phyloP scores from a whole-genome alignment of 2,888 invertebrate genomes.

The Arenicola marina region DNA sequence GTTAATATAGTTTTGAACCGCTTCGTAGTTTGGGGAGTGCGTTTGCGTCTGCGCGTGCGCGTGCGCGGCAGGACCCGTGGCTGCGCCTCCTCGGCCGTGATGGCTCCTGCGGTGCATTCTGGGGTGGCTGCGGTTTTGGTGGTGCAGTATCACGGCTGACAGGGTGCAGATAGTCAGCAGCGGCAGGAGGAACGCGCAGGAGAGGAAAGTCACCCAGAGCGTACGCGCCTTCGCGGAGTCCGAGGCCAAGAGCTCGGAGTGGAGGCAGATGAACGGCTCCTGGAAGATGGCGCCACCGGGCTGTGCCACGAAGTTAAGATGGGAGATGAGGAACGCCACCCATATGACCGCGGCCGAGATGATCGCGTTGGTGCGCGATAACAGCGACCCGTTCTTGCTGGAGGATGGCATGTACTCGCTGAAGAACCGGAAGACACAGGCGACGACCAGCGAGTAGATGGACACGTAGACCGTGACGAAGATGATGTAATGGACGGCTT shows the following conservation, averaged over 20 bases:
- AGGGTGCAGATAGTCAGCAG: constrained; percentile 27
- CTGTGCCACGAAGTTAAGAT: constrained; percentile 31
- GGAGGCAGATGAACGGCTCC: constrained; percentile 31
- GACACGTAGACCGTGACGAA: constrained; percentile 35
- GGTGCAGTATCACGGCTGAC: constrained; percentile 29
- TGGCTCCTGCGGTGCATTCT: neutral
- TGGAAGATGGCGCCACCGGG: constrained; percentile 30
- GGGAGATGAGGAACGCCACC: constrained; percentile 29
- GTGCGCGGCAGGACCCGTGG: neutral
- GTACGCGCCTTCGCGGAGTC: constrained; percentile 25
- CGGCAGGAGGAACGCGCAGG: constrained; percentile 34
- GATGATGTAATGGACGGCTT: constrained; percentile 33
- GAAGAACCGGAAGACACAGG: constrained; percentile 32
- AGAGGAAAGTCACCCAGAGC: constrained; percentile 34
- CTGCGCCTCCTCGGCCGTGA: neutral
- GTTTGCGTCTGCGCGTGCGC: neutral
- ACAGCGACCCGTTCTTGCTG: neutral
- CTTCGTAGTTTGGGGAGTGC: constrained; percentile 11
- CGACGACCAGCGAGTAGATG: constrained; percentile 35
- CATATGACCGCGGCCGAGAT: constrained; percentile 31
- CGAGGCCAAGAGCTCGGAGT: constrained; percentile 11
- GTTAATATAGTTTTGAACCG: constrained; percentile 16
- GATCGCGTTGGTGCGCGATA: constrained; percentile 22
- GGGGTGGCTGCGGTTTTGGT: neutral
- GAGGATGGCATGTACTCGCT: constrained; percentile 12